Base-by-base conservation (phyloP, 2,888 invertebrate species). In the Drosophila recens region DNA sequence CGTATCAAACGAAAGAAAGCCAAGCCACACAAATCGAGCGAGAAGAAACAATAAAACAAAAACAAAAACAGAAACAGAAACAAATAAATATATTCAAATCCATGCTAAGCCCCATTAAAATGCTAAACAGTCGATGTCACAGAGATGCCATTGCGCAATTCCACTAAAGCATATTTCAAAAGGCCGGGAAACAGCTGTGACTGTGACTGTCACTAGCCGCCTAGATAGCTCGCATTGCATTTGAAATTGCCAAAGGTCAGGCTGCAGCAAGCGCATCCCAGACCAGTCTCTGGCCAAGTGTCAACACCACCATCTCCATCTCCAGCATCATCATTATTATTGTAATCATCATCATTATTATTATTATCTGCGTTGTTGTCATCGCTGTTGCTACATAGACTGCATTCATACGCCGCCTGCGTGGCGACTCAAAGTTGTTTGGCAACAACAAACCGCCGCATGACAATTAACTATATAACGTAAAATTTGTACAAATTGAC, bases 161-260 rank as follows among this genome's bases (percentile, higher is more conserved):
- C 49, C 67, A 65, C 20, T 61, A 56, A 65, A 58, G 15, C 23
- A 69, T 70, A 71, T 73, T 70, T 59, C 62, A 54, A 77, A 38
- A 48, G 53, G 76, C 67, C 58, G 40, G 53, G 36, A 61, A 80
- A 71, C 67, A 76, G 58, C 81, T 65, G 64, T 49, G 49, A 45
- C 81, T 65, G 64, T 49, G 49, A 45, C 81, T 65, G 64, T 49
- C 46, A 45, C 43, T 57, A 52, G 57, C 49, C 52, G 63, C 8
- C 56, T 45, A 17, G 52, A 48, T 48, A 8, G 8, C 30, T 30
- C 8, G 30, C 49, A 62, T 51, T 82, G 86, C 83, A 83, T 75
- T 74, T 69, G 27, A 52, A 90, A 89, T 87, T 89, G 79, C 87
- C 90, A 87, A 84, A 87, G 90, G 90, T 87, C 87, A 86, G 75